A percentile compares a stretch with the other conserved stretches of the same genome.
Evolutionary conservation across 2,113 vertebrate species (phyloP).

Genomic region (Heteronetta atricapilla): DNA sequence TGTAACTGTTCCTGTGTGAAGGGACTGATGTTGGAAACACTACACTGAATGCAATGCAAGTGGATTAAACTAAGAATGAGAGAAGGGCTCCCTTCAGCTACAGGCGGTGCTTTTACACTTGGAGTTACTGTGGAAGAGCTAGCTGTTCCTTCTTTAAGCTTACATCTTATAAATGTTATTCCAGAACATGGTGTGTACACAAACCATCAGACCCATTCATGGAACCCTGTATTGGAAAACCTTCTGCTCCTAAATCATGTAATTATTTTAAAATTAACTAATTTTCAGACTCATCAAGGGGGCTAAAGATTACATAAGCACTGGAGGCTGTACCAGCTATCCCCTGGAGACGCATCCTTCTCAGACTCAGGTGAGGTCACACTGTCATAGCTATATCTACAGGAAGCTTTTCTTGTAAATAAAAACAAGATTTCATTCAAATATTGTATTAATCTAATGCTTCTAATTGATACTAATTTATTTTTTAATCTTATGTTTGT

Average conservation of each 20-base stretch:
- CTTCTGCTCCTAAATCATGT: background rate
- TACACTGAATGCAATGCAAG: background rate
- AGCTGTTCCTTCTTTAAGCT: background rate
- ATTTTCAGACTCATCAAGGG: background rate
- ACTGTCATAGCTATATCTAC: background rate
- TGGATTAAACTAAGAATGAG: background rate
- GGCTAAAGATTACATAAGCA: background rate
- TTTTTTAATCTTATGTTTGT: background rate
- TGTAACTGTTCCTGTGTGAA: background rate
- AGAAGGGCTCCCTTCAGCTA: background rate
- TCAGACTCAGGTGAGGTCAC: background rate
- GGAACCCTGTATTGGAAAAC: background rate
- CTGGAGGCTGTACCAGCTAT: background rate
- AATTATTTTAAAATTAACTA: background rate
- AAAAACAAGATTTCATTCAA: background rate
- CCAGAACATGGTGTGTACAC: background rate
- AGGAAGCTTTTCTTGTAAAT: background rate
- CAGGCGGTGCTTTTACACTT: background rate
- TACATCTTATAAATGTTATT: background rate
- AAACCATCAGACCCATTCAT: background rate
- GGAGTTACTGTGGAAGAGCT: background rate
- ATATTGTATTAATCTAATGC: background rate
- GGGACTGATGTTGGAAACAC: background rate
- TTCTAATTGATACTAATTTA: background rate
- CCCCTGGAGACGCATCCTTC: background rate